Evolutionary conservation across 2,888 invertebrate species (phyloP).

Genomic region (Isoperla grammatica): DNA sequence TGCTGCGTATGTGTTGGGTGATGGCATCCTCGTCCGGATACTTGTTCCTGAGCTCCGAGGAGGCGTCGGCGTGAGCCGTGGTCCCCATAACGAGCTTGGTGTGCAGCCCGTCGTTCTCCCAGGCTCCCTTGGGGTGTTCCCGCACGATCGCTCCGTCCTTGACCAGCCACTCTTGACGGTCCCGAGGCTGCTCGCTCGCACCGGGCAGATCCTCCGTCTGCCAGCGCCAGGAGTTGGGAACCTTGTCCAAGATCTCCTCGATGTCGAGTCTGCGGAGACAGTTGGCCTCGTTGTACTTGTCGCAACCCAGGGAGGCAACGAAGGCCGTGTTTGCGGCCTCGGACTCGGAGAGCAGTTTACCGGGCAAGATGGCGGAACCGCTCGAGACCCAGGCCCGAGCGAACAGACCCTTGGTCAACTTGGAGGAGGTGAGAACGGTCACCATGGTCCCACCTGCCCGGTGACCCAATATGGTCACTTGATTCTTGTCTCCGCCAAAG

Average conservation of each 20-base stretch:
- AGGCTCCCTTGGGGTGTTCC: conserved; percentile 59
- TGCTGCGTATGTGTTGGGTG: conserved; percentile 53
- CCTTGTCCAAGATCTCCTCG: conserved; percentile 57
- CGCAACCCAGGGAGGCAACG: conserved; percentile 35
- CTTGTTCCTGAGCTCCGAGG: conserved; percentile 47
- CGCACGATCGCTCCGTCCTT: conserved; percentile 65
- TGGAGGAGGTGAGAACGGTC: conserved; percentile 61
- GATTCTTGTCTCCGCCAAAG: conserved; percentile 73
- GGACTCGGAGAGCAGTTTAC: conserved; percentile 46
- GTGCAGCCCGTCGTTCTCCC: conserved; percentile 46
- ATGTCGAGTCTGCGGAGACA: conserved; percentile 45
- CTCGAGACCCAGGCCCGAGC: conserved; percentile 75
- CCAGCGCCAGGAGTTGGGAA: conserved; percentile 65
- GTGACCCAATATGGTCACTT: conserved; percentile 79
- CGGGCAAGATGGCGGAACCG: conserved; percentile 67
- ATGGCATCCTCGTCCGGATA: conserved; percentile 64
- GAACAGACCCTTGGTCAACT: conserved; percentile 51
- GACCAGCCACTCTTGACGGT: conserved; percentile 66
- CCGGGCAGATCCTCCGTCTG: conserved; percentile 52
- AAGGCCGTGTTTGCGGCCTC: conserved; percentile 48
- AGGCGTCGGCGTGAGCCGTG: conserved; percentile 61
- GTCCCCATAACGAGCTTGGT: conserved; percentile 49
- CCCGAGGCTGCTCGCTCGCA: conserved; percentile 49
- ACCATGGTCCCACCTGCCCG: conserved; percentile 80
- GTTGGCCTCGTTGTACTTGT: conserved; percentile 43